Evolutionary conservation across 2,797 vertebrate species (phyloP).

Genomic region (Hippoglossus hippoglossus): DNA sequence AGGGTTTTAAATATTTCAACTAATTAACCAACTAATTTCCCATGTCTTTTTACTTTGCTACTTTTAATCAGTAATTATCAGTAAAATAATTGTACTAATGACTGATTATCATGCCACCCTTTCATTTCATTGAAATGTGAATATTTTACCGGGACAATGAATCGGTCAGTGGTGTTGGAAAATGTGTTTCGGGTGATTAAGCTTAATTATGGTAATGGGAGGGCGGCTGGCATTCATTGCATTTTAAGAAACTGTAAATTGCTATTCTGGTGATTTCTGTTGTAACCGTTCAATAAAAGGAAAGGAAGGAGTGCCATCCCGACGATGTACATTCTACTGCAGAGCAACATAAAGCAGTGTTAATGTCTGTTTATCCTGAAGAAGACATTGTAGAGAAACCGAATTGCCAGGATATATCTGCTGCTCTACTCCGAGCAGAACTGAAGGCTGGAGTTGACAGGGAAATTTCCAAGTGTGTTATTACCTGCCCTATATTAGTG

Average conservation of each 20-base stretch:
- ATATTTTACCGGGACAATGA: slow-evolving; percentile 7
- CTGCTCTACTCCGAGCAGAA: slow-evolving; percentile 28
- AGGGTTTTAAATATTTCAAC: not conserved
- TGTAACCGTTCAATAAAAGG: not conserved
- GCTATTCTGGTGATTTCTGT: not conserved
- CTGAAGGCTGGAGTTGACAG: slow-evolving; percentile 50
- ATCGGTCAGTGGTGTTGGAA: slow-evolving; percentile 10
- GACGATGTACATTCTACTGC: not conserved
- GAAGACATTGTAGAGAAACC: slow-evolving; percentile 13
- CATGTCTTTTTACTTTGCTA: not conserved
- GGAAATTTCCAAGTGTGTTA: slow-evolving; percentile 73
- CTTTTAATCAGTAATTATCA: slow-evolving; percentile 20
- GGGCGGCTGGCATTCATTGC: slow-evolving; percentile 14
- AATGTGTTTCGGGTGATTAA: slow-evolving; percentile 42
- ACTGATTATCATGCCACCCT: slow-evolving; percentile 27
- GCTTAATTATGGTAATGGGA: slow-evolving; percentile 17
- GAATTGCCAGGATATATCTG: slow-evolving; percentile 24
- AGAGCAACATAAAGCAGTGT: slow-evolving; percentile 16
- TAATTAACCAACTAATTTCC: not conserved
- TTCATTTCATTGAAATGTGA: slow-evolving; percentile 26
- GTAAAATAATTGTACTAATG: slow-evolving; percentile 20
- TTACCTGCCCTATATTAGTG: slow-evolving; percentile 80
- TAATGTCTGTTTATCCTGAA: slow-evolving; percentile 9
- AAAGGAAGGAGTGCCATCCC: not conserved
- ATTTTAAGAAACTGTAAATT: slow-evolving; percentile 7